A percentile compares a stretch with the other conserved stretches of the same genome.
Evolutionary conservation across 2,888 invertebrate species (phyloP).

Genomic region (Tanytarsus gracilentus): DNA sequence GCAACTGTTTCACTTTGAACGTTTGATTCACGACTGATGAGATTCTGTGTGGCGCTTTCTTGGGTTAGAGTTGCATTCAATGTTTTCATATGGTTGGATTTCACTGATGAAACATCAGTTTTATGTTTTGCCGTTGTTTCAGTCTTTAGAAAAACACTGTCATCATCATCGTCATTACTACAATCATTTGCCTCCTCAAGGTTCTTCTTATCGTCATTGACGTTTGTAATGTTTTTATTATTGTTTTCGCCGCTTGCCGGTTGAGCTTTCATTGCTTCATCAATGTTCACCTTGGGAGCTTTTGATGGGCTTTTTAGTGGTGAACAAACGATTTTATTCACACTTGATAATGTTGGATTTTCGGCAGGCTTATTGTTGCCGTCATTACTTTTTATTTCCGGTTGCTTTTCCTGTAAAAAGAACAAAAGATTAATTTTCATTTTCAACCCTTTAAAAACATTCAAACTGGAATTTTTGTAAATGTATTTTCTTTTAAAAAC

Average conservation of each 20-base stretch:
- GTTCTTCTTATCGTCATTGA: not conserved
- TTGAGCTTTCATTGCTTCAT: not conserved
- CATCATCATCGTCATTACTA: conserved; percentile 19
- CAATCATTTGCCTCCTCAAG: not conserved
- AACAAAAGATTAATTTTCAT: not conserved
- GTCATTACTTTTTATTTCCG: conserved; percentile 1
- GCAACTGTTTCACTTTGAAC: conserved; percentile 31
- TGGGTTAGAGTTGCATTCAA: not conserved
- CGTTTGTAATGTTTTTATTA: conserved; percentile 15
- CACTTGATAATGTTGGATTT: too few species aligned
- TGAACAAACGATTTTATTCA: not conserved
- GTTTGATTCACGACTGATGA: conserved; percentile 30
- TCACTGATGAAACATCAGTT: conserved; percentile 13
- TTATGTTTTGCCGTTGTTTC: conserved; percentile 13
- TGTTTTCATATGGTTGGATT: conserved; percentile 4
- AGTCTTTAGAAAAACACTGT: conserved; percentile 17
- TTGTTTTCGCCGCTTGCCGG: conserved; percentile 18
- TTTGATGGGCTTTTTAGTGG: conserved; percentile 14
- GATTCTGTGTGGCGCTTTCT: conserved; percentile 13
- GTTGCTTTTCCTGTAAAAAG: conserved; percentile 7
- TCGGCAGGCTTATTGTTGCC: conserved; percentile 1
- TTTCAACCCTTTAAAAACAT: not conserved
- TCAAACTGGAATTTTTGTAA: too few species aligned
- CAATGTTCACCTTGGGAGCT: conserved; percentile 1
- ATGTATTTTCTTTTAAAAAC: too few species aligned